These are phyloP conservation scores for Ammospiza caudacuta DNA, from an alignment of 2,113 vertebrate genomes.

Conservation along the genomic window DNA sequence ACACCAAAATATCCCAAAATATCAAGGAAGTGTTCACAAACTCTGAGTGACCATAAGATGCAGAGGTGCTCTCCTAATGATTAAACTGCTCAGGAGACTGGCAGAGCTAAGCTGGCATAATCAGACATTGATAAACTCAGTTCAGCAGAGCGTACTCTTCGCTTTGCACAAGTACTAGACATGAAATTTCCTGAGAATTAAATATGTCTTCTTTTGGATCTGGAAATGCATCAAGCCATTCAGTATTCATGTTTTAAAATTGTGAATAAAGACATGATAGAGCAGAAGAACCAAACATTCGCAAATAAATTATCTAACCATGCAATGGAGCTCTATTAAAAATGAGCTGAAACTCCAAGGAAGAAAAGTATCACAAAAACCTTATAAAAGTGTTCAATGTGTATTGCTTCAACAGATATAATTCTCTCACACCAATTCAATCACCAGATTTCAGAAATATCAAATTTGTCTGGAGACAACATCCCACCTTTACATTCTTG, in stretches of 20 bases:
- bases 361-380: neutral
- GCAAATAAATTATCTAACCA: neutral
- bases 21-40: neutral
- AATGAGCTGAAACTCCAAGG: neutral
- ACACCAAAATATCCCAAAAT: neutral
- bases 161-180: neutral
- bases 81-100: neutral
- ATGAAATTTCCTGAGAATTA: neutral
- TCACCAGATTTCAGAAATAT: neutral
- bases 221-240: neutral
- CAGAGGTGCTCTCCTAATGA: neutral
- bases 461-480: rapidly evolving
- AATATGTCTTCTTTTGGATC: neutral
- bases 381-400: neutral
- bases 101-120: neutral
- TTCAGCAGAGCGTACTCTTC: neutral
- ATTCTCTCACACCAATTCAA: rapidly evolving
- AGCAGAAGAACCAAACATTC: neutral
- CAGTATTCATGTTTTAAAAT: neutral
- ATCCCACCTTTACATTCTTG: neutral
- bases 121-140: neutral
- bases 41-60: neutral
- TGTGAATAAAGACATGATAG: neutral
- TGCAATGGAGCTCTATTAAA: neutral
- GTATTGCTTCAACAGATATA: neutral